Evolutionary conservation across 2,888 invertebrate genomes (phyloP).

Genomic region (Arctia plantaginis): DNA sequence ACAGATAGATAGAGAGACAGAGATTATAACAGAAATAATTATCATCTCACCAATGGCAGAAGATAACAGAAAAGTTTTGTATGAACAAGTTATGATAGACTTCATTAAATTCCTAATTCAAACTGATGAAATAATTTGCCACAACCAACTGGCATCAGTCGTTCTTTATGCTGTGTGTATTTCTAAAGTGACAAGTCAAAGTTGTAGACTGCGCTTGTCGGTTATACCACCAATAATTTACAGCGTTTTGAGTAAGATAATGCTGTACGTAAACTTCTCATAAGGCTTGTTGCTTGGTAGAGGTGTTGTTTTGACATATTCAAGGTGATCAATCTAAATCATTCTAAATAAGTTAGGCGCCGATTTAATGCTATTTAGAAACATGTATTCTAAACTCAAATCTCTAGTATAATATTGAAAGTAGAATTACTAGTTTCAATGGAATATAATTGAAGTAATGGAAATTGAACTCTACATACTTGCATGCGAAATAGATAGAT

Average conservation of each 20-base stretch:
- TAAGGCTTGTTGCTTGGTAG: too few relatives aligned
- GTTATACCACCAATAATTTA: conserved; percentile 59
- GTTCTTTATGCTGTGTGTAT: conserved; percentile 31
- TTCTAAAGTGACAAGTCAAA: conserved; percentile 49
- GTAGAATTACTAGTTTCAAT: not conserved
- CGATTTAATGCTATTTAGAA: not conserved
- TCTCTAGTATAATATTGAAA: too few relatives aligned
- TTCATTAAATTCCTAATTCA: not conserved
- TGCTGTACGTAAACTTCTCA: not conserved
- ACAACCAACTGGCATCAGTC: not conserved
- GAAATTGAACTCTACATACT: too few relatives aligned
- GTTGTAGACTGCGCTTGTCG: conserved; percentile 49
- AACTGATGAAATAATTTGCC: not conserved
- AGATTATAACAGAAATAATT: too few relatives aligned
- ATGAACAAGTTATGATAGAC: not conserved
- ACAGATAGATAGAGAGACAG: too few relatives aligned
- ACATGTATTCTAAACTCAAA: too few relatives aligned
- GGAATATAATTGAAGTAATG: too few relatives aligned
- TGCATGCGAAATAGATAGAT: too few relatives aligned
- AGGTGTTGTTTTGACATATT: not conserved
- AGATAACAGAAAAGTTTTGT: not conserved
- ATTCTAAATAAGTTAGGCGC: not conserved
- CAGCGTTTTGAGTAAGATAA: conserved; percentile 39
- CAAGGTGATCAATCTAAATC: not conserved
- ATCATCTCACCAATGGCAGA: not conserved